A percentile compares a stretch with the other conserved stretches of the same genome.
phyloP scores from a whole-genome alignment of 2,113 vertebrate species.

The Heloderma charlesbogerti region DNA sequence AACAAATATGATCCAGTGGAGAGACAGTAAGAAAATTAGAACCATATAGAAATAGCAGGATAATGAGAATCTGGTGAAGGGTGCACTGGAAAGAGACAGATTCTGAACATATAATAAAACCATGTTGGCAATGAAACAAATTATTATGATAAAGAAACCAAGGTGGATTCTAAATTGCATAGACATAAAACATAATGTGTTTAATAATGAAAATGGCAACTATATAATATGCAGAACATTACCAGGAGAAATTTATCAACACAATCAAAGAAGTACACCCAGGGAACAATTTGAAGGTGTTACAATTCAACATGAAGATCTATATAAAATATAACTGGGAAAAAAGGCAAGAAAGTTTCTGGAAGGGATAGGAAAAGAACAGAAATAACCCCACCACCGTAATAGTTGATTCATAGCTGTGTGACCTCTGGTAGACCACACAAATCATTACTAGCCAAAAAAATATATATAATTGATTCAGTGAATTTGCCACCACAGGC shows the following conservation, averaged over 20 bases:
- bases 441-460: neutral
- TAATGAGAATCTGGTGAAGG: neutral
- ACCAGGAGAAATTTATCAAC: neutral
- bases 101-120: neutral
- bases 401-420: neutral
- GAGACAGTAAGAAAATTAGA: neutral
- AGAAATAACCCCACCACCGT: neutral
- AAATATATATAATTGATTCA: neutral
- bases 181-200: neutral
- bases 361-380: neutral
- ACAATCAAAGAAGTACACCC: neutral
- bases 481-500: neutral
- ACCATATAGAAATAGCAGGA: neutral
- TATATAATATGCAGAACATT: conserved; percentile 9
- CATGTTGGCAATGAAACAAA: neutral
- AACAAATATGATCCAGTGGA: conserved; percentile 10
- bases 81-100: neutral
- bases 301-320: neutral
- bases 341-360: neutral
- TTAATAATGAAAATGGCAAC: conserved; percentile 16
- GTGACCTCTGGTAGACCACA: neutral
- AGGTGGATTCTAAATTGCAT: conserved; percentile 9
- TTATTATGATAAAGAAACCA: conserved; percentile 7
- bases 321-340: neutral
- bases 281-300: neutral